Conservation (phyloP, 2,888 invertebrate genomes). For the Andrena chrysosceles region DNA sequence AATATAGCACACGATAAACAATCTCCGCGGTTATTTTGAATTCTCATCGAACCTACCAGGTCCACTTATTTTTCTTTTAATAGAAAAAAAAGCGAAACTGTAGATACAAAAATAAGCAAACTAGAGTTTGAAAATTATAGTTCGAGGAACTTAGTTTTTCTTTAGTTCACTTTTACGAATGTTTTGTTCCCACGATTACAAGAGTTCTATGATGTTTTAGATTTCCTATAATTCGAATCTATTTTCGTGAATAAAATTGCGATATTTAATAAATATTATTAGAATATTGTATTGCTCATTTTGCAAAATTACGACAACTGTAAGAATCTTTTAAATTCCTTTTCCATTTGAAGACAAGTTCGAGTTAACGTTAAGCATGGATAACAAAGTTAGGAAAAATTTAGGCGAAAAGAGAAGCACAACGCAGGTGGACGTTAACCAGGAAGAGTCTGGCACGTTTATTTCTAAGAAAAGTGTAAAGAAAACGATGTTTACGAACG, state of each 20-base stretch:
- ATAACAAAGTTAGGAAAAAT: conserved; percentile 2
- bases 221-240: not conserved
- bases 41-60: too few relatives aligned
- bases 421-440: not conserved
- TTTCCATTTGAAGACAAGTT: not conserved
- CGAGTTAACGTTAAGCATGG: conserved; percentile 11
- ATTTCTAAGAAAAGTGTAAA: conserved; percentile 1
- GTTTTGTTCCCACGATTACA: not conserved
- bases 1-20: not conserved
- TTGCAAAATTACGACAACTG: not conserved
- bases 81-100: not conserved
- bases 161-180: not conserved
- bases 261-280: not conserved
- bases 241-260: not conserved
- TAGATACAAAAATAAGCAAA: not conserved
- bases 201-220: not conserved
- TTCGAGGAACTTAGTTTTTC: not conserved
- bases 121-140: not conserved
- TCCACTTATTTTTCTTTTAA: not conserved
- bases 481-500: not conserved
- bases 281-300: not conserved
- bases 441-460: not conserved
- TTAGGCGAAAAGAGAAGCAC: not conserved
- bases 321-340: not conserved
- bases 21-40: not conserved